Conservation (phyloP, 1,140 invertebrate species). For the Campoletis sonorensis region DNA sequence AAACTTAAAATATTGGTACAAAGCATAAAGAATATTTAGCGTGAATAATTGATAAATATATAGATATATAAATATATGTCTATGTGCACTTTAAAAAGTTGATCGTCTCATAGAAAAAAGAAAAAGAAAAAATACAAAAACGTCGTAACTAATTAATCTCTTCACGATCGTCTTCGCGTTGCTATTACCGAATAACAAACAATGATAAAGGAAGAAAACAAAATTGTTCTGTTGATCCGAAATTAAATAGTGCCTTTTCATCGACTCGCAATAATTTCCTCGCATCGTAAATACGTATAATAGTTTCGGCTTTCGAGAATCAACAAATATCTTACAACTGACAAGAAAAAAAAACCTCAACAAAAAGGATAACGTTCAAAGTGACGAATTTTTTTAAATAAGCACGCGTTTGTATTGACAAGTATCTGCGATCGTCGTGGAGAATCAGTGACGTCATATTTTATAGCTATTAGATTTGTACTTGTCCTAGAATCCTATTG, state of each 20-base stretch:
- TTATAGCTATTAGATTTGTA: too few species aligned
- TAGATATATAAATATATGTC: too few species aligned
- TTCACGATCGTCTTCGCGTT: neutral
- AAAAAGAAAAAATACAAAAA: neutral
- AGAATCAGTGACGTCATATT: too few species aligned
- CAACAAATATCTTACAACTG: neutral
- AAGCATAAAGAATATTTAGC: conserved; percentile 49
- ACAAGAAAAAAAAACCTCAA: neutral
- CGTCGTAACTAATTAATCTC: neutral
- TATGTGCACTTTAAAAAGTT: neutral
- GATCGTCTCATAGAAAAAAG: too few species aligned
- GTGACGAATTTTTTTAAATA: too few species aligned
- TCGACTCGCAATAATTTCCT: neutral
- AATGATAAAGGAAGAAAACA: neutral
- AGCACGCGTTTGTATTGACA: too few species aligned
- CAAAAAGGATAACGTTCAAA: too few species aligned
- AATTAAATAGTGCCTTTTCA: neutral
- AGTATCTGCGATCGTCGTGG: too few species aligned
- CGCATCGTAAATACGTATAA: too few species aligned
- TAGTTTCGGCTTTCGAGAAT: neutral
- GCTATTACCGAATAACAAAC: neutral
- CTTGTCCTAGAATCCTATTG: too few species aligned
- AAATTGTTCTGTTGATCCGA: neutral
- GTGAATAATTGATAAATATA: too few species aligned
- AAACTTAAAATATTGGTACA: too few species aligned